Base-by-base conservation (phyloP, 2,113 vertebrate species). In the Cyphomyrus plagiostoma region DNA sequence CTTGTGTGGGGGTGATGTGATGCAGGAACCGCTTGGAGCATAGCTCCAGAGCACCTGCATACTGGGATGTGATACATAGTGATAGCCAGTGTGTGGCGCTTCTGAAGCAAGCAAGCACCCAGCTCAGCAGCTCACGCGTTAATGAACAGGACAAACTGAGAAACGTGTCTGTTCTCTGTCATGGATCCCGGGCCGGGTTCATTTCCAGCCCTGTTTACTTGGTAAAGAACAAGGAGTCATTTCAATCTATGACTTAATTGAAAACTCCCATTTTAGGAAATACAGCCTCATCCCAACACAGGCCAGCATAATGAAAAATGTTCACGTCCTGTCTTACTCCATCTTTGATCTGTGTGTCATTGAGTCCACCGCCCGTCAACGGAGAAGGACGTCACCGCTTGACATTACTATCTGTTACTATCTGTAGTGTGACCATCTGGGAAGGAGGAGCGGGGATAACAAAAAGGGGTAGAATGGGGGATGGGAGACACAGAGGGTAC, bases 161-260 rank as follows among this genome's bases (percentile, higher is more conserved):
- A 91, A 90, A 90, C 19, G 80, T 42, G 17, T 89, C 90, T 77
- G 91, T 91, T 89, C 92, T 91, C 93, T 91, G 80, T 92, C 91
- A 89, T 70, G 50, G 91, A 91, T 91, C 92, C 93, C 89, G 90
- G 92, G 93, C 93, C 93, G 93, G 93, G 80, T 87, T 86, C 86
- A 45, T 84, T 84, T 84, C 42, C 42, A 84, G 21, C 19, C 45
- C 19, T 49, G 45, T 49, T n/a, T n/a, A 21, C 42, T 11, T n/a
- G 83, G 48, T 26, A n/a, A 49, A 85, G 83, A 85, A 48, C 48
- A 15, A 48, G 21, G 48, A 84, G 46, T 49, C 82, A 50, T 85
- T 85, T 49, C 46, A 85, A 85, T 85, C 23, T 50, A 23, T 48
- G 21, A 45, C 83, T 85, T 46, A 48, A 85, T 30, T n/a, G 1